Evolutionary conservation across 2,113 vertebrate species (phyloP).

Genomic region (Cyprinodon variegatus): DNA sequence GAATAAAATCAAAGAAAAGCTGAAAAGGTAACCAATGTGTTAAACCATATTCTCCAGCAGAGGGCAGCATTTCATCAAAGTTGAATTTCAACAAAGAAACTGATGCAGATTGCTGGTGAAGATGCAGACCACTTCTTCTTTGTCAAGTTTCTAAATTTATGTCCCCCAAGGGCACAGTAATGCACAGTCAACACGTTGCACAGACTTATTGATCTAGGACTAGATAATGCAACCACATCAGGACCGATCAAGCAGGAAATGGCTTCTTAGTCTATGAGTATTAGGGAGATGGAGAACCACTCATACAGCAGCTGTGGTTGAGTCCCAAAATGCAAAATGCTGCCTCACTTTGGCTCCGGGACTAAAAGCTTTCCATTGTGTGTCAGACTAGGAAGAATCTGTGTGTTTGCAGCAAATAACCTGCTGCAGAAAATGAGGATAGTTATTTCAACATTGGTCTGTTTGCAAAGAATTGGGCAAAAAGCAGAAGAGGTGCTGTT

Average conservation of each 20-base stretch:
- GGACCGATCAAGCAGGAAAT: constrained; percentile 63
- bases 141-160: neutral
- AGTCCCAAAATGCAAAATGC: neutral
- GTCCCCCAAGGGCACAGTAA: constrained; percentile 30
- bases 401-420: neutral
- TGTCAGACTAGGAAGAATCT: neutral
- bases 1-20: neutral
- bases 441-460: neutral
- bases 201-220: constrained; percentile 45
- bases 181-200: constrained; percentile 32
- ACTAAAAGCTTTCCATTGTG: constrained; percentile 27
- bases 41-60: constrained; percentile 38
- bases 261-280: constrained; percentile 43
- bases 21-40: neutral
- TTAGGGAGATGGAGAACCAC: constrained; percentile 2
- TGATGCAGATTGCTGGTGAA: neutral
- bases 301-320: constrained; percentile 6
- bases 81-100: neutral
- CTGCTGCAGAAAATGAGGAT: neutral
- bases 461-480: constrained; percentile 16
- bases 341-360: constrained; percentile 10
- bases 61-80: constrained; percentile 46
- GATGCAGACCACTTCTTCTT: constrained; percentile 1
- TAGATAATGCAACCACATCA: constrained; percentile 44
- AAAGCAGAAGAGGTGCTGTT: constrained; percentile 13